These are phyloP conservation scores for Eutolmus rufibarbis DNA, from an alignment of 2,888 invertebrate species.

Conservation along the genomic window DNA sequence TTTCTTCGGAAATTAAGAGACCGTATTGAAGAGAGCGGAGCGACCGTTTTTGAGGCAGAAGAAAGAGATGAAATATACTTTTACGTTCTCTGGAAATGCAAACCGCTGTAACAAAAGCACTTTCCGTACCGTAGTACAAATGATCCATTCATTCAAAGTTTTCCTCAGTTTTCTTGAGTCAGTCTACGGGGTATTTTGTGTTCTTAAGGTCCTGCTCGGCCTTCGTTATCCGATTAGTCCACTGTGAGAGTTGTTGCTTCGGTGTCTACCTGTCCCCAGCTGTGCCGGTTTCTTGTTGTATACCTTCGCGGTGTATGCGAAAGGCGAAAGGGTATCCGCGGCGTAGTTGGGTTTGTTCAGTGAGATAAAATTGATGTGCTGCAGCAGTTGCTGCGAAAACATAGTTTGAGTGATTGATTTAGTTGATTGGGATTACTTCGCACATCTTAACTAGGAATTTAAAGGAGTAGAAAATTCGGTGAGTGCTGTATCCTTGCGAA, in stretches of 20 bases:
- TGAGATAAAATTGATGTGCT: not conserved
- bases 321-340: not conserved
- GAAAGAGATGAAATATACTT: too few species aligned
- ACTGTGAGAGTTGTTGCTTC: not conserved
- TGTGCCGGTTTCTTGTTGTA: not conserved
- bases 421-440: not conserved
- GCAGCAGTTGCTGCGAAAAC: not conserved
- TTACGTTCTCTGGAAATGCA: not conserved
- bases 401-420: not conserved
- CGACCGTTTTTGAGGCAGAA: too few species aligned
- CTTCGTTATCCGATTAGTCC: not conserved
- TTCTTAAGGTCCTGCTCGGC: not conserved
- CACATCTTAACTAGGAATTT: not conserved
- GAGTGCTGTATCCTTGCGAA: not conserved
- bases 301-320: not conserved
- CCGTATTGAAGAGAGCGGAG: not conserved
- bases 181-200: not conserved
- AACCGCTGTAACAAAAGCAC: slow-evolving; percentile 2
- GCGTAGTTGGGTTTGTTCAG: not conserved
- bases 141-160: slow-evolving; percentile 7
- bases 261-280: not conserved
- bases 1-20: not conserved
- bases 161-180: not conserved
- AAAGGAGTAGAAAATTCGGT: not conserved
- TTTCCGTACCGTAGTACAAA: not conserved